Evolutionary conservation across 2,797 vertebrate genomes (phyloP).

Genomic region (Acomys russatus): DNA sequence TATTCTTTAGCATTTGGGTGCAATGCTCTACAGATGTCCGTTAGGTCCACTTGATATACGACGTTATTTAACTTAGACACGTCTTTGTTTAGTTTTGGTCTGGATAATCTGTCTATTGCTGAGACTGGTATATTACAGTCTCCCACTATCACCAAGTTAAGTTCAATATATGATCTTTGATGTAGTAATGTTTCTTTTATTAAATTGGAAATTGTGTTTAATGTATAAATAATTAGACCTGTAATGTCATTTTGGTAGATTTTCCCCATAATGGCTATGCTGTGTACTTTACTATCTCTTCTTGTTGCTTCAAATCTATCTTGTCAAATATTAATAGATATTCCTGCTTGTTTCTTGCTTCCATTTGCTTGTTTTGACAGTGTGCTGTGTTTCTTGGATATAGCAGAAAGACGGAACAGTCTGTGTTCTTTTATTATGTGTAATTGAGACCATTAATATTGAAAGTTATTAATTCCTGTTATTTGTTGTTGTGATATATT

Average conservation of each 20-base stretch:
- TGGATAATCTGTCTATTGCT: neutral
- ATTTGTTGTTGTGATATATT: neutral
- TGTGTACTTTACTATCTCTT: neutral
- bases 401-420: neutral
- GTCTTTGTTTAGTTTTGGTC: neutral
- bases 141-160: neutral
- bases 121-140: neutral
- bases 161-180: neutral
- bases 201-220: neutral
- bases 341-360: neutral
- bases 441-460: neutral
- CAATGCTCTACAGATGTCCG: neutral
- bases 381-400: neutral
- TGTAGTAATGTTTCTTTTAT: neutral
- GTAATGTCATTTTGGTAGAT: neutral
- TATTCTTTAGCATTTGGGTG: neutral
- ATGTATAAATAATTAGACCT: neutral
- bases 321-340: neutral
- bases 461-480: neutral
- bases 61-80: neutral
- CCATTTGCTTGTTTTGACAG: neutral
- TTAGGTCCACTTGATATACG: neutral
- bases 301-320: neutral
- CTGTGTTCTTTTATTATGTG: neutral
- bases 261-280: neutral